These are phyloP conservation scores for Agrotis exclamationis DNA, from an alignment of 2,888 invertebrate genomes.

Conservation along the genomic window DNA sequence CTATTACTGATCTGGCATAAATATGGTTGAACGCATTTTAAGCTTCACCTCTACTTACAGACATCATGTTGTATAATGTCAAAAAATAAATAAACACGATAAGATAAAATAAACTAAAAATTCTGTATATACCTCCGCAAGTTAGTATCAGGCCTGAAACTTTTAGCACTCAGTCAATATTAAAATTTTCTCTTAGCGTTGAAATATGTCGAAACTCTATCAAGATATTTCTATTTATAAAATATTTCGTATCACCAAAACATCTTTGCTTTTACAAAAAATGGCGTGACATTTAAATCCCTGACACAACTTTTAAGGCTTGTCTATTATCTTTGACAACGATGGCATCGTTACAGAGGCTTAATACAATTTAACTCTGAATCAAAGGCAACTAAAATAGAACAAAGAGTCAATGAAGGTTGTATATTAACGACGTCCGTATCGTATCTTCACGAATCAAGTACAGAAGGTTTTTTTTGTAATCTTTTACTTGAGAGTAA, in stretches of 20 bases:
- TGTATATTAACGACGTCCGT: conserved; percentile 44
- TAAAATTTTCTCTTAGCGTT: conserved; percentile 13
- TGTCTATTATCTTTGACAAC: conserved; percentile 24
- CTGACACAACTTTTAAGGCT: conserved; percentile 12
- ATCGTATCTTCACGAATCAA: conserved; percentile 8
- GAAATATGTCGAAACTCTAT: conserved; percentile 5
- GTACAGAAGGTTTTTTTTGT: conserved; percentile 12
- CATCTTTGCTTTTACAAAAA: conserved; percentile 7
- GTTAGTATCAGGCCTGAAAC: not conserved
- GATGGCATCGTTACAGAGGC: conserved; percentile 16
- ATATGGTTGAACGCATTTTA: too few relatives aligned
- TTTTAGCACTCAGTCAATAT: conserved; percentile 18
- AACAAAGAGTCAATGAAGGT: conserved; percentile 56
- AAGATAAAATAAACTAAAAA: too few relatives aligned
- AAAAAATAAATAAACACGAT: too few relatives aligned
- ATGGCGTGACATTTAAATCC: not conserved
- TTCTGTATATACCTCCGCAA: not conserved
- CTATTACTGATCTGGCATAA: too few relatives aligned
- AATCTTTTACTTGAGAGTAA: too few relatives aligned
- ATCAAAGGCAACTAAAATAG: conserved; percentile 45
- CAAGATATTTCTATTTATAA: conserved; percentile 18
- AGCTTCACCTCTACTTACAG: too few relatives aligned
- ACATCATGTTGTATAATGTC: too few relatives aligned
- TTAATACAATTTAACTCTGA: conserved; percentile 42
- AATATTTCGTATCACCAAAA: not conserved